Conservation (phyloP, 2,113 vertebrate species). For the Chlorocebus sabaeus region DNA sequence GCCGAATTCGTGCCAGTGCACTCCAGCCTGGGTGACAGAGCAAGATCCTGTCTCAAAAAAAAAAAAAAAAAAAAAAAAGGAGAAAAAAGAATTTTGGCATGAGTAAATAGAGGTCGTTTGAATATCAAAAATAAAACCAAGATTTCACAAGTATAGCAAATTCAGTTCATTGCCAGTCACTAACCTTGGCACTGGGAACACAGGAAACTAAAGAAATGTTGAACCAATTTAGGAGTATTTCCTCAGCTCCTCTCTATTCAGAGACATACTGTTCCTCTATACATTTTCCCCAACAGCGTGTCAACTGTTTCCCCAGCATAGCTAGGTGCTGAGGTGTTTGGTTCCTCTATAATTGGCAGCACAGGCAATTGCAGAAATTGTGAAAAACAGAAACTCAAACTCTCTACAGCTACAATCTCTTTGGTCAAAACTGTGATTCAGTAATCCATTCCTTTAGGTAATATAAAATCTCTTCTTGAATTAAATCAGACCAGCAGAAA, state of each 20-base stretch:
- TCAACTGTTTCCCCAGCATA: background rate
- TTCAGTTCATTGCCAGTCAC: background rate
- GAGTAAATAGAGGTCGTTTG: background rate
- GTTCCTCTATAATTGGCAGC: background rate
- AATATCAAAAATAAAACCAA: background rate
- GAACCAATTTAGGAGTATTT: background rate
- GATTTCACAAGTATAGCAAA: background rate
- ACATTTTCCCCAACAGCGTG: background rate
- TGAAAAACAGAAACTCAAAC: background rate
- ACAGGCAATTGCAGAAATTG: background rate
- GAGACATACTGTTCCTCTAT: background rate
- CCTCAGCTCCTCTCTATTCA: background rate
- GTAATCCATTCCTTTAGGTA: conserved; percentile 26
- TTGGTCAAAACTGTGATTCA: background rate
- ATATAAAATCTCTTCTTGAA: conserved; percentile 39
- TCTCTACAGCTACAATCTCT: background rate
- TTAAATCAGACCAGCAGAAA: conserved; percentile 42
- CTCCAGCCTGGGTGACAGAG: no score
- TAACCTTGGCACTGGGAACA: background rate
- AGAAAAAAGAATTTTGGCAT: background rate
- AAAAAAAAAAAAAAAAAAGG: no score
- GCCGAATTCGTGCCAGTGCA: accelerated
- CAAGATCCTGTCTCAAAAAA: no score
- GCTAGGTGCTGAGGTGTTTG: background rate
- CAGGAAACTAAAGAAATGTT: background rate